Base-by-base conservation (phyloP, 2,797 vertebrate genomes). In the Ataeniobius toweri region DNA sequence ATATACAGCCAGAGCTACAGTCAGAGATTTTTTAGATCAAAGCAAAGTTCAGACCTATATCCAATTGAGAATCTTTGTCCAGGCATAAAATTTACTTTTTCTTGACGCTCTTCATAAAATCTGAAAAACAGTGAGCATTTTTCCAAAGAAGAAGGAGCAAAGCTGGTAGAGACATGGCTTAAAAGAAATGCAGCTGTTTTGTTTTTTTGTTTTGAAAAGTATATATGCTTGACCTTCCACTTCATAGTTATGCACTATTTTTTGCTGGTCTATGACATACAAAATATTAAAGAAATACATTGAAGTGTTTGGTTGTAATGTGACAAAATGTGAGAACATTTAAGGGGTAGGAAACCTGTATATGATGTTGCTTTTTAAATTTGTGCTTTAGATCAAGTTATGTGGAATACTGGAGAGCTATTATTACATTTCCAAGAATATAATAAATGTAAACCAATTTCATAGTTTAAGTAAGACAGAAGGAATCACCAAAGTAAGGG, bases 391-490 rank as follows among this genome's bases (percentile, higher is more conserved):
- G 59, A 28, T 63, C 31, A 16, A 63, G 51, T n/a, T 36, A 31
- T 7, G 59, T 63, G 16, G 6, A 63, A 36, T 36, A 4, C 14
- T 53, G 26, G 14, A 16, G 61, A 9, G 16, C 18, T 18, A 18
- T 53, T 20, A 53, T 53, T 10, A 53, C 18, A 53, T 53, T 18
- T 53, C 7, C 6, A 56, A 56, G 55, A 56, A 56, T n/a, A 46
- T 8, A 81, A 50, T 55, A 12, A 78, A 77, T 76, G 80, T 81
- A n/a, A 80, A 85, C 73, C 80, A 24, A 83, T 91, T 88, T 90
- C 76, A 79, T 78, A 70, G 41, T 22, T 55, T 26, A 16, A 86
- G 67, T 73, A 31, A 79, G 5, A 59, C 0, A 84, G 9, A 65
- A 26, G 16, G 41, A 13, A 12, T 65, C 13, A 48, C 10, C 70